Base-by-base conservation (phyloP, 92 coral and sea anemone genomes). In the Chrysogorgia sp. region DNA sequence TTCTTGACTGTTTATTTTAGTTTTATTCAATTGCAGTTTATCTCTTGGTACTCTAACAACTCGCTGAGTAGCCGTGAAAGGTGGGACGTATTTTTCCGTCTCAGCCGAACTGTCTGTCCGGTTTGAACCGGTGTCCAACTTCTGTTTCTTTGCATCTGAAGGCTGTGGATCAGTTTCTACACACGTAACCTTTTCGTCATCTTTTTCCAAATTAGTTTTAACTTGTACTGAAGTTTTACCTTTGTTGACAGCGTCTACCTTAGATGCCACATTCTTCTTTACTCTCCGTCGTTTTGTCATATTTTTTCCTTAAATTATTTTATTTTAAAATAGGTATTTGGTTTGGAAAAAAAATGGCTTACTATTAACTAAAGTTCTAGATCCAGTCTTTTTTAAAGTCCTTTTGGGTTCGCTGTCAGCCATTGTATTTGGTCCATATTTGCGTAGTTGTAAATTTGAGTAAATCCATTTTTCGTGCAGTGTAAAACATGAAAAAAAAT, bases 31-130 rank as follows among this genome's bases (percentile, higher is more conserved):
- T 12, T n/a, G 2, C 2, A 47, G n/a, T 15, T 47, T 47, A 47
- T 47, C 53, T 48, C 76, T 47, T 30, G 31, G 26, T 15, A 26
- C 3, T 7, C 13, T 49, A 31, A 45, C 50, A 30, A 26, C 40
- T 49, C 76, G 50, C 48, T 69, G 59, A 13, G 76, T 24, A 19
- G 76, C 76, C 34, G 76, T 69, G 41, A 69, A 69, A 47, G 60
- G 60, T 43, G 76, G 76, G 56, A 69, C 61, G 34, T 69, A 69
- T 69, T 47, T 69, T 26, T 48, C 55, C 7, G 60, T 8, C 26
- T 49, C 17, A 4, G 50, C 32, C 20, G 37, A 24, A 31, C 59
- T 31, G 2, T 55, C 59, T 45, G 59, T 45, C 76, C 48, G 40
- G 55, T 29, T 47, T 26, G 76, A 13, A 2, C 15, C 53, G 43